phyloP scores from a whole-genome alignment of 1,140 invertebrate species.

The Acromyrmex heyeri region DNA sequence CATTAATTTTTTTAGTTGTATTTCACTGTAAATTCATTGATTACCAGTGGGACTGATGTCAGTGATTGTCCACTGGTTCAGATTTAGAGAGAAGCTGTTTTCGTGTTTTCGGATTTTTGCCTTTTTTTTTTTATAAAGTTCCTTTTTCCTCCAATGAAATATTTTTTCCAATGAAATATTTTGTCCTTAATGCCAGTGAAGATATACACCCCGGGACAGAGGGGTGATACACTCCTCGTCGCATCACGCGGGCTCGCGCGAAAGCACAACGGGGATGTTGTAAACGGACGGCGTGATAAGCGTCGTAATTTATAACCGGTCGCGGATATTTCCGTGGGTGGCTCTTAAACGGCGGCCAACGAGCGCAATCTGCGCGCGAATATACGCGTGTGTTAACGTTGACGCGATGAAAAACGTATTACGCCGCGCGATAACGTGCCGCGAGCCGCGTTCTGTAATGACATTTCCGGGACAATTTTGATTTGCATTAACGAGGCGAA shows the following conservation, averaged over 20 bases:
- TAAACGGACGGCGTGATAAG: constrained; percentile 50
- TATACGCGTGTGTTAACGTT: constrained; percentile 42
- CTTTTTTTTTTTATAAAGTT: neutral
- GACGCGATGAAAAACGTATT: constrained; percentile 55
- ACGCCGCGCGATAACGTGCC: constrained; percentile 33
- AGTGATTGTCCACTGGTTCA: too few species aligned
- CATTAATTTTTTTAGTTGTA: too few species aligned
- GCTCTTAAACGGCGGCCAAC: constrained; percentile 44
- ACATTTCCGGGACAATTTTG: constrained; percentile 62
- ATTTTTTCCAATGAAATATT: constrained; percentile 4
- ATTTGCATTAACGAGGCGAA: constrained; percentile 59
- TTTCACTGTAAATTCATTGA: too few species aligned
- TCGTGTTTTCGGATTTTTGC: neutral
- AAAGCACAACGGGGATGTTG: constrained; percentile 9
- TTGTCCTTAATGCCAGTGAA: constrained; percentile 5
- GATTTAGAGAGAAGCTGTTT: too few species aligned
- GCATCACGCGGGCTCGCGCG: neutral
- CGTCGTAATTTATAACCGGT: constrained; percentile 60
- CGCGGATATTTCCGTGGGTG: constrained; percentile 51
- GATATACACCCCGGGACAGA: neutral
- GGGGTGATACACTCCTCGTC: constrained; percentile 13
- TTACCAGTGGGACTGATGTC: too few species aligned
- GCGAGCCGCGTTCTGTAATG: constrained; percentile 31
- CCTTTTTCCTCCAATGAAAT: neutral
- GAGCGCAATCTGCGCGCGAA: constrained; percentile 40